A percentile compares a stretch with the other conserved stretches of the same genome.
Conservation (phyloP, 2,797 vertebrate species). For the Peromyscus nudipes region DNA sequence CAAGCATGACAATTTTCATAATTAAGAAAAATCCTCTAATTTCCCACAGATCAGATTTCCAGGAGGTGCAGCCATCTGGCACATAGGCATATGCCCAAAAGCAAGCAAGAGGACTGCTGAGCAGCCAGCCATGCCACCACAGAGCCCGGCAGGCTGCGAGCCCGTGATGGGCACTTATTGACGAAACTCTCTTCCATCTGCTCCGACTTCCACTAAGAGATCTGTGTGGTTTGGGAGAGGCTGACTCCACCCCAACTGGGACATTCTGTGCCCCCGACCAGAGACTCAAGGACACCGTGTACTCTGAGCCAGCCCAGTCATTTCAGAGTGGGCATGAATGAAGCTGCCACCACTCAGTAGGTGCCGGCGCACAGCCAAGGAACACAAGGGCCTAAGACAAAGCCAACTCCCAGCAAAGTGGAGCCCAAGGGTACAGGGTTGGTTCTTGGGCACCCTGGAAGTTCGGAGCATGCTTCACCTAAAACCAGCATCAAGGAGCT, state of each 20-base stretch:
- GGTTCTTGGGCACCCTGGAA: fast-evolving
- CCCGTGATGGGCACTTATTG: fast-evolving
- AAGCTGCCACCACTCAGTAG: fast-evolving
- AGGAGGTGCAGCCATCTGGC: slow-evolving; percentile 54
- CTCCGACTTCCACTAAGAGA: not conserved
- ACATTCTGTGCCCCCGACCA: not conserved
- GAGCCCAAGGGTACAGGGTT: fast-evolving
- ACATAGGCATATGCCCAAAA: not conserved
- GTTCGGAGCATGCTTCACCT: not conserved
- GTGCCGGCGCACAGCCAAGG: fast-evolving
- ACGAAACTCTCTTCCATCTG: not conserved
- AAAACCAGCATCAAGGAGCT: not conserved
- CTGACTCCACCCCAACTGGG: not conserved
- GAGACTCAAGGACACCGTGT: not conserved
- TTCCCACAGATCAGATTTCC: not conserved
- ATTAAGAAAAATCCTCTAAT: not conserved
- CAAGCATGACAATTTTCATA: not conserved
- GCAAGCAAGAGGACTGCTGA: not conserved
- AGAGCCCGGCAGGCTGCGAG: fast-evolving
- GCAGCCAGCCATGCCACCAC: fast-evolving
- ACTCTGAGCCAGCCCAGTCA: not conserved
- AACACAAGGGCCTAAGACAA: not conserved
- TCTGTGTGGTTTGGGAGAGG: not conserved
- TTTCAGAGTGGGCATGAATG: no score
- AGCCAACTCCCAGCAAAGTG: not conserved